Conservation (phyloP, 2,888 invertebrate genomes). For the Halictus ligatus region DNA sequence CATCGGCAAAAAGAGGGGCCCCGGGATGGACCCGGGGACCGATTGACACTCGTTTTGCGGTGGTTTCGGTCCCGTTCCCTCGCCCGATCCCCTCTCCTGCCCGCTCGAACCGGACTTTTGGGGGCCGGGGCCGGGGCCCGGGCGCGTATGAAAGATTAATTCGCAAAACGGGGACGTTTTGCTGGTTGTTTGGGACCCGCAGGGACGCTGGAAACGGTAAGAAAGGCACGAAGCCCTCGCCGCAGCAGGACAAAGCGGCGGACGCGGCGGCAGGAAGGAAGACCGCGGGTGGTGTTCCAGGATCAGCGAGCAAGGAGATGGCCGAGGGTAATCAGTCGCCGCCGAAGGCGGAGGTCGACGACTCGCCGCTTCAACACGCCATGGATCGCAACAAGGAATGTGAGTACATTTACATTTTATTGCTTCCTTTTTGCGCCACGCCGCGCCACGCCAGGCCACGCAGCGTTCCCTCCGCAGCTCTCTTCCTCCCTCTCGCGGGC, state of each 20-base stretch:
- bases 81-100: neutral
- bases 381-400: slow-evolving; percentile 99
- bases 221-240: slow-evolving; percentile 77
- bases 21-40: slow-evolving; percentile 51
- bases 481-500: neutral
- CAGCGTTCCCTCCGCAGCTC: neutral
- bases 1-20: slow-evolving; percentile 62
- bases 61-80: slow-evolving; percentile 25
- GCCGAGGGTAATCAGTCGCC: slow-evolving; percentile 88
- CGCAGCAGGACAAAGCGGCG: slow-evolving; percentile 76
- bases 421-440: slow-evolving; percentile 55
- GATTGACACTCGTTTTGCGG: slow-evolving; percentile 70
- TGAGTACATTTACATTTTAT: slow-evolving; percentile 86
- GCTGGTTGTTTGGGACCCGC: slow-evolving; percentile 68
- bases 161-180: slow-evolving; percentile 72
- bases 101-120: slow-evolving; percentile 6
- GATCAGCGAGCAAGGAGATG: slow-evolving; percentile 77
- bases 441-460: neutral
- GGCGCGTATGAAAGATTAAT: slow-evolving; percentile 73
- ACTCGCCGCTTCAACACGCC: slow-evolving; percentile 95
- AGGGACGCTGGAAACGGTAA: slow-evolving; percentile 76
- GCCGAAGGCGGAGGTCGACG: slow-evolving; percentile 96
- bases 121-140: neutral
- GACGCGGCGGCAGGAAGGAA: slow-evolving; percentile 76
- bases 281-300: slow-evolving; percentile 74